Percentiles rank a stretch among this genome's conserved stretches.
Conservation (phyloP, 2,797 vertebrate genomes). For the Ceyx erithaca region DNA sequence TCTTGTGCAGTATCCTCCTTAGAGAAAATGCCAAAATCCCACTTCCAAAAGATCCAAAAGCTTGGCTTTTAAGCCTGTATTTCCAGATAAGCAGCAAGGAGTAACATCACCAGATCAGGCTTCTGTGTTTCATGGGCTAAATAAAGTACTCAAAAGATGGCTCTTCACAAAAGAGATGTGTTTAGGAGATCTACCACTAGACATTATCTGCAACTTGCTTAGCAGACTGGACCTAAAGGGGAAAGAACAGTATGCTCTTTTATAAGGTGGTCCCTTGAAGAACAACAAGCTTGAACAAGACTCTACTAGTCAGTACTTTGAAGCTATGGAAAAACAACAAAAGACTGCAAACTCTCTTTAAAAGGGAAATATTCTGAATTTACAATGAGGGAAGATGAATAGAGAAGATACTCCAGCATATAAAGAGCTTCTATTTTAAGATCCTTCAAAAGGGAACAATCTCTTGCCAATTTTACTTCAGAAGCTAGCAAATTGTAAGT, state of each 20-base stretch:
- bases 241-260: not conserved
- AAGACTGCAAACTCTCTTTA: conserved; percentile 8
- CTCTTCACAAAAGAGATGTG: not conserved
- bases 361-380: conserved; percentile 39
- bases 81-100: not conserved
- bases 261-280: conserved; percentile 6
- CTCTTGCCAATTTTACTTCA: conserved; percentile 20
- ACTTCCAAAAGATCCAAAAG: not conserved
- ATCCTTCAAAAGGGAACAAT: conserved; percentile 10
- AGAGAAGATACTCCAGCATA: conserved; percentile 26
- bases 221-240: not conserved
- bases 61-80: not conserved
- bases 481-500: not conserved
- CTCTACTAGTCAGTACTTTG: not conserved
- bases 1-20: not conserved
- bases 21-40: not conserved
- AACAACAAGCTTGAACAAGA: not conserved
- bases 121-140: not conserved
- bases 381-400: conserved; percentile 32
- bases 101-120: not conserved
- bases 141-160: not conserved
- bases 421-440: conserved; percentile 50
- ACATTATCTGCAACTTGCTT: not conserved
- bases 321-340: conserved; percentile 26
- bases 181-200: not conserved